A percentile compares a stretch with the other conserved stretches of the same genome.
These are phyloP conservation scores for Pecten maximus DNA, from an alignment of 2,888 invertebrate species.

Conservation along the genomic window DNA sequence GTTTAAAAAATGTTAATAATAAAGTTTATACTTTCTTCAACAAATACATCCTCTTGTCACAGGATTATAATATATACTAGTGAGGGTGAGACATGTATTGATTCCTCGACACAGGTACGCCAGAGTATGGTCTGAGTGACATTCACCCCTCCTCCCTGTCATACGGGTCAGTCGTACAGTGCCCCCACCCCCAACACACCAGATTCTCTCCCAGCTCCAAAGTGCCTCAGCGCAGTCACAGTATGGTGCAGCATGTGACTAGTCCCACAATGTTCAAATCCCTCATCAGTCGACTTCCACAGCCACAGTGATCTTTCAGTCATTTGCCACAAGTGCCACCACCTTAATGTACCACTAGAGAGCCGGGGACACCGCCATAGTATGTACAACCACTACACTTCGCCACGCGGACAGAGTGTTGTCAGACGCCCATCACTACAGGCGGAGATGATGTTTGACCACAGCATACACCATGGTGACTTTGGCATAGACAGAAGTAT, in stretches of 20 bases:
- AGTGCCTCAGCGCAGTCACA: constrained; percentile 32
- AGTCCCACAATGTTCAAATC: background rate
- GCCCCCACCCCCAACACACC: background rate
- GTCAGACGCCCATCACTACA: constrained; percentile 6
- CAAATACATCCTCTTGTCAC: background rate
- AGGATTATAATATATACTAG: background rate
- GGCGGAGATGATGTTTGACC: background rate
- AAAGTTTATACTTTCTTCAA: background rate
- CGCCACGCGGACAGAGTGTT: background rate
- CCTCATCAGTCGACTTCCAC: background rate
- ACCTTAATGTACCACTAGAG: background rate
- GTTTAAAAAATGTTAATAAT: background rate
- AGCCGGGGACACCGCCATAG: background rate
- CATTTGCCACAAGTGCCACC: constrained; percentile 18
- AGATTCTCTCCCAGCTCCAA: background rate
- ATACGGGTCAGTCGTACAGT: background rate
- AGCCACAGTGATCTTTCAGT: background rate
- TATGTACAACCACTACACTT: background rate
- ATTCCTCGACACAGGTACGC: background rate
- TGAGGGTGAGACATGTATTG: background rate
- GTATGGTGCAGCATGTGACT: background rate
- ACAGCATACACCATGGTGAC: background rate
- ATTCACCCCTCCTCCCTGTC: background rate
- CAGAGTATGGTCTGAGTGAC: background rate
- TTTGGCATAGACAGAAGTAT: background rate